Conservation (phyloP, 2,888 invertebrate genomes). For the Eupithecia tripunctaria region DNA sequence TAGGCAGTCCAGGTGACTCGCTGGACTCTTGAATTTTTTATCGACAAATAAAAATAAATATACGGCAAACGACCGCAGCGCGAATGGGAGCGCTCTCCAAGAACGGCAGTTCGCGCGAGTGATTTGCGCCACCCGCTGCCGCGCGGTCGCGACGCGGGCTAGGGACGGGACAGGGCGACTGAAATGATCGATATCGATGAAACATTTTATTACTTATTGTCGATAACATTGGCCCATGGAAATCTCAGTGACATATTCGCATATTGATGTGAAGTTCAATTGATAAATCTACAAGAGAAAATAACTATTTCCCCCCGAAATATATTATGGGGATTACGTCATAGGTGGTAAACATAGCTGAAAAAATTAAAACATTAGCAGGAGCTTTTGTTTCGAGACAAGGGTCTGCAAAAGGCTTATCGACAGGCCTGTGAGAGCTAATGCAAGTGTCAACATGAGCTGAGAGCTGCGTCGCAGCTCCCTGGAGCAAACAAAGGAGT, state of each 20-base stretch:
- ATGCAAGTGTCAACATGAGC: constrained; percentile 10
- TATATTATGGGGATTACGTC: background rate
- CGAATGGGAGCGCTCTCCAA: constrained; percentile 64
- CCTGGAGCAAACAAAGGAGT: constrained; percentile 77
- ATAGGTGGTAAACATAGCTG: background rate
- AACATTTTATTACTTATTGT: background rate
- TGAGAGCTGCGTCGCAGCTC: background rate
- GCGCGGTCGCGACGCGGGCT: constrained; percentile 74
- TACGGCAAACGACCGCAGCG: constrained; percentile 62
- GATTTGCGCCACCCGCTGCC: constrained; percentile 81
- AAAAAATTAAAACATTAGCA: constrained; percentile 5
- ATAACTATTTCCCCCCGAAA: background rate
- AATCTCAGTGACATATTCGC: background rate
- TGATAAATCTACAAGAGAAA: background rate
- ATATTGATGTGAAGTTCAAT: background rate
- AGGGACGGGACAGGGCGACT: constrained; percentile 60
- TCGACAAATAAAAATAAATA: constrained; percentile 70
- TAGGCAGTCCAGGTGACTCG: constrained; percentile 46
- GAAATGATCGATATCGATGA: constrained; percentile 32
- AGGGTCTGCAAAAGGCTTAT: constrained; percentile 17
- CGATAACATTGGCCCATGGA: background rate
- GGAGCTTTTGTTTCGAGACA: background rate
- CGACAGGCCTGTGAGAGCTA: constrained; percentile 14
- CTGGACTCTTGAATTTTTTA: constrained; percentile 54
- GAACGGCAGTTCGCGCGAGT: constrained; percentile 83